Conservation (phyloP, 2,113 vertebrate genomes). For the Heliornis fulica region DNA sequence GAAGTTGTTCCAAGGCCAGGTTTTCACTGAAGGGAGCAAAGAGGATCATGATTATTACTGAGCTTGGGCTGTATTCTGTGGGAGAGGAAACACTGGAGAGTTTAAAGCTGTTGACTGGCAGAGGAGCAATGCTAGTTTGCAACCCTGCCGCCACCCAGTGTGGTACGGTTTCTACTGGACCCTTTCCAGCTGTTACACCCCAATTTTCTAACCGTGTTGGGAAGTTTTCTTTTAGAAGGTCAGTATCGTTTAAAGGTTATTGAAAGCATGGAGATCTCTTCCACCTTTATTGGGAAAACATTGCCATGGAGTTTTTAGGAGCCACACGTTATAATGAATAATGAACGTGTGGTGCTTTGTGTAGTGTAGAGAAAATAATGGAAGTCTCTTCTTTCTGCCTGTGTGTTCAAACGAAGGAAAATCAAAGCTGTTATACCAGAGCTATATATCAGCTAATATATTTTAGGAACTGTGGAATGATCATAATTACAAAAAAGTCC, state of each 20-base stretch:
- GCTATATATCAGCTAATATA: slow-evolving; percentile 55
- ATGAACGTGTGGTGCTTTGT: not conserved
- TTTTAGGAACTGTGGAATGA: slow-evolving; percentile 69
- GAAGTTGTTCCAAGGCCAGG: not conserved
- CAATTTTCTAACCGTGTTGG: not conserved
- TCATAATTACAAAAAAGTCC: slow-evolving; percentile 72
- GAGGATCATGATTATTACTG: not conserved
- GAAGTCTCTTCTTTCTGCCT: slow-evolving; percentile 18
- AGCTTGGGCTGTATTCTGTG: not conserved
- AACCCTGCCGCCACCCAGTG: not conserved
- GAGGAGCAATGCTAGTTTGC: not conserved
- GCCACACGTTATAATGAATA: not conserved
- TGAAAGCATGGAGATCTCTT: not conserved
- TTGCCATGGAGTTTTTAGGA: slow-evolving; percentile 11
- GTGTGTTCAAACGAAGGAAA: slow-evolving; percentile 44
- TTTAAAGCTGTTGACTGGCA: not conserved
- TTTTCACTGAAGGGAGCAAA: not conserved
- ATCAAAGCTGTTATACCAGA: slow-evolving; percentile 50
- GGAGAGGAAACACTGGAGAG: not conserved
- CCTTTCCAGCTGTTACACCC: not conserved
- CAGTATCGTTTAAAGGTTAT: slow-evolving; percentile 14
- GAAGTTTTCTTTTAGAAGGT: not conserved
- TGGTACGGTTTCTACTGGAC: not conserved
- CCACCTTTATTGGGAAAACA: not conserved
- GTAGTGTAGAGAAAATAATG: slow-evolving; percentile 17